Conservation (phyloP, 1,140 invertebrate species). For the Chelonus insularis region DNA sequence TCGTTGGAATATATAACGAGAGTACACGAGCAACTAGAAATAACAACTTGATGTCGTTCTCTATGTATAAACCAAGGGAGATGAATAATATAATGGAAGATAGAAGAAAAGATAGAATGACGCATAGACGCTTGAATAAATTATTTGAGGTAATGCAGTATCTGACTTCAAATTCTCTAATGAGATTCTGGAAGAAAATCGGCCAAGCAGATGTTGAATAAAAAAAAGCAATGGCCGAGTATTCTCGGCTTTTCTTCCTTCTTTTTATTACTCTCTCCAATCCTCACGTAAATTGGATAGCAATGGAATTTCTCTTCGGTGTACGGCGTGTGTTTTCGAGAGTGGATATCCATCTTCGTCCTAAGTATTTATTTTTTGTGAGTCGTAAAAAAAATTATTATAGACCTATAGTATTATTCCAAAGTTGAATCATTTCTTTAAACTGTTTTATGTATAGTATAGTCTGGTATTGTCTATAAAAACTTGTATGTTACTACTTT, state of each 20-base stretch:
- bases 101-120: slow-evolving; percentile 3
- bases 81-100: slow-evolving; percentile 12
- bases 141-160: slow-evolving; percentile 2
- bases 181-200: slow-evolving; percentile 16
- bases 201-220: slow-evolving; percentile 6
- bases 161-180: slow-evolving; percentile 22
- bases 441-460: too few relatives aligned
- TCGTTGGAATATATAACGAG: slow-evolving; percentile 24
- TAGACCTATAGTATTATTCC: too few relatives aligned
- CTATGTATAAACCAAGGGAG: neutral
- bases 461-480: too few relatives aligned
- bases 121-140: slow-evolving; percentile 13
- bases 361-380: neutral
- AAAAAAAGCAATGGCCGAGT: slow-evolving; percentile 2
- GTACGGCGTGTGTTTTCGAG: neutral
- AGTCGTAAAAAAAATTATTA: too few relatives aligned
- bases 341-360: neutral
- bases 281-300: slow-evolving; percentile 4
- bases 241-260: neutral
- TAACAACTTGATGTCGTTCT: slow-evolving; percentile 14
- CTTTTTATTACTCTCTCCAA: neutral
- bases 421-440: too few relatives aligned
- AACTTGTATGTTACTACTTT: too few relatives aligned
- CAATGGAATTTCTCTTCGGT: neutral
- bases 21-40: slow-evolving; percentile 3